phyloP scores from a whole-genome alignment of 1,140 invertebrate genomes.

The Philotrypesis tridentata region DNA sequence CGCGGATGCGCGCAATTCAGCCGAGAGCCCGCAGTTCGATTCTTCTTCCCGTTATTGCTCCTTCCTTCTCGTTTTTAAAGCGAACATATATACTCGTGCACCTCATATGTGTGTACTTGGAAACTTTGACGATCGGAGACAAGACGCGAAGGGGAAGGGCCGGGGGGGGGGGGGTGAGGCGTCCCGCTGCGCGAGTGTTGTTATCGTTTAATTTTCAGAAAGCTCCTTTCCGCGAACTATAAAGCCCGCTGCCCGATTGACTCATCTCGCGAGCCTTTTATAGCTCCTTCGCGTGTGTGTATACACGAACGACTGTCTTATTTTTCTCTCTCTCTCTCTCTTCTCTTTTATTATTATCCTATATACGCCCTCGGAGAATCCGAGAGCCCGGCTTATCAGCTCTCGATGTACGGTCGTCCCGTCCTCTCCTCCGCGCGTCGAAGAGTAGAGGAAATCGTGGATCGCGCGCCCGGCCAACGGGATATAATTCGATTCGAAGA shows the following conservation, averaged over 20 bases:
- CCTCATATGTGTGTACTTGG: too few species aligned
- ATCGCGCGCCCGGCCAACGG: too few species aligned
- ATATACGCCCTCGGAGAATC: neutral
- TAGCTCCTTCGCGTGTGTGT: neutral
- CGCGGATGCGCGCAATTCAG: neutral
- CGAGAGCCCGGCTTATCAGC: neutral
- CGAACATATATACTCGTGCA: too few species aligned
- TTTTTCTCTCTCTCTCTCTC: neutral
- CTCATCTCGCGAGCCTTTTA: neutral
- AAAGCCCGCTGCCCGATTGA: neutral
- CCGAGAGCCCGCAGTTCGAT: neutral
- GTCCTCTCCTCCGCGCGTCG: too few species aligned
- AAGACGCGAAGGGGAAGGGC: too few species aligned
- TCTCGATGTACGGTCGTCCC: neutral
- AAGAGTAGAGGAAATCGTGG: too few species aligned
- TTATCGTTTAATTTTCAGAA: conserved; percentile 1
- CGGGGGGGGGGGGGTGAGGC: too few species aligned
- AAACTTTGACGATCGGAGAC: too few species aligned
- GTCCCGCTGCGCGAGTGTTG: too few species aligned
- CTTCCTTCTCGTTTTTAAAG: neutral
- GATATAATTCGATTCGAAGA: neutral
- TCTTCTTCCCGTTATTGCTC: neutral
- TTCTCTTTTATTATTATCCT: too few species aligned
- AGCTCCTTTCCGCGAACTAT: neutral
- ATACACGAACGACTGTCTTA: neutral